phyloP scores from a whole-genome alignment of 2,888 invertebrate genomes.

The Busseola fusca region DNA sequence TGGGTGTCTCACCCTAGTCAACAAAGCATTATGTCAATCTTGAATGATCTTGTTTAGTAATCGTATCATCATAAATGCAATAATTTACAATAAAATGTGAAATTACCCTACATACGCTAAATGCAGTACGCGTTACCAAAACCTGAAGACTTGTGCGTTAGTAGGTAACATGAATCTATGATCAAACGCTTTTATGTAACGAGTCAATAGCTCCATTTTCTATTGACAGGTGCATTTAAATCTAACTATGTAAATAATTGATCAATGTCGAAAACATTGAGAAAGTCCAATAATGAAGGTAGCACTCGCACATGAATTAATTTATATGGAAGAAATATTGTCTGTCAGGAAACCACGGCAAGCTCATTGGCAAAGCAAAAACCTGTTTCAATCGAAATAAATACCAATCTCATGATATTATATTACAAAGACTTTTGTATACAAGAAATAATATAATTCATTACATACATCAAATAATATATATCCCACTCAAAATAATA shows the following conservation, averaged over 20 bases:
- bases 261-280: slow-evolving; percentile 31
- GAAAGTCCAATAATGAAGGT: slow-evolving; percentile 24
- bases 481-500: slow-evolving; percentile 63
- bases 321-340: slow-evolving; percentile 26
- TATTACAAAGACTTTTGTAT: slow-evolving; percentile 45
- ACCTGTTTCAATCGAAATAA: slow-evolving; percentile 41
- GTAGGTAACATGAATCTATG: slow-evolving; percentile 46
- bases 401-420: slow-evolving; percentile 47
- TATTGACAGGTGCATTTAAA: slow-evolving; percentile 22
- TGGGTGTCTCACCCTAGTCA: slow-evolving; percentile 11
- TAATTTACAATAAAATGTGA: slow-evolving; percentile 38
- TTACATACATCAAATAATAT: slow-evolving; percentile 60
- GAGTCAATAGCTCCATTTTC: slow-evolving; percentile 14
- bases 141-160: slow-evolving; percentile 55
- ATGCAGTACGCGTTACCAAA: slow-evolving; percentile 44
- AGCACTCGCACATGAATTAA: slow-evolving; percentile 21
- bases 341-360: slow-evolving; percentile 51
- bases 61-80: slow-evolving; percentile 41
- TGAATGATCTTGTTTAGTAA: slow-evolving; percentile 8
- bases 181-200: slow-evolving; percentile 36
- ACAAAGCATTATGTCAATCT: slow-evolving; percentile 25
- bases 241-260: slow-evolving; percentile 21
- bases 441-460: slow-evolving; percentile 55
- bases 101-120: slow-evolving; percentile 42
- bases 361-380: slow-evolving; percentile 59